Base-by-base conservation (phyloP, 1,140 invertebrate genomes). In the Himalopsyche phryganea region DNA sequence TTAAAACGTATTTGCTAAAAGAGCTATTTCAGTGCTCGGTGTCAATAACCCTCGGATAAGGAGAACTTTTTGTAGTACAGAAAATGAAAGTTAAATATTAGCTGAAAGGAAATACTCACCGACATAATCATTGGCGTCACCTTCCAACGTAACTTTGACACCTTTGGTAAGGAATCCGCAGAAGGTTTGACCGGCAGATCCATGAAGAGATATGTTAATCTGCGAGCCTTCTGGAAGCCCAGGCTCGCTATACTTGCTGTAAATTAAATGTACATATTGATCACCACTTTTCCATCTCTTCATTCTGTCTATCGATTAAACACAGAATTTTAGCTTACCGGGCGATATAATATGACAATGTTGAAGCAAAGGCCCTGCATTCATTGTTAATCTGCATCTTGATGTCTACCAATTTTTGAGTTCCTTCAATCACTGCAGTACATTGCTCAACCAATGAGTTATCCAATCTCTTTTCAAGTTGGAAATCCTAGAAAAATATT, bases 111-210 rank as follows among this genome's bases (percentile, higher is more conserved):
- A 40, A 40, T 63, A 60, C 67, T 67, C 64, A 77, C 94, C 96
- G 57, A 99, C 96, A 77, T 99, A 99, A 77, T 99, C 97, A 75
- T 99, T 99, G 44, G 96, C 90, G 79, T 99, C 97, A 48, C 97
- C 97, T 77, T 97, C 95, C 2, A 99, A 80, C 9, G 85, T 91
- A 1, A 98, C 88, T 61, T 86, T 86, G 55, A 98, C 83, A 23
- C 97, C 97, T 58, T 87, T 89, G 0, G 90, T 86, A 58, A 99
- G 76, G 78, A 99, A 99, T n/a, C 96, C 96, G 74, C 97, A 95
- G 78, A 99, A 98, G 71, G 94, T 98, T 78, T 99, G 97, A 23
- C 97, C 97, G 19, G 96, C 97, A n/a, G 94, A 96, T 6, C 97
- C 97, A 59, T 78, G 89, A 28, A 98, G 74, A 45, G 83, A 84